Evolutionary conservation across 1,140 invertebrate genomes (phyloP).

Genomic region (Drosophila lowei): DNA sequence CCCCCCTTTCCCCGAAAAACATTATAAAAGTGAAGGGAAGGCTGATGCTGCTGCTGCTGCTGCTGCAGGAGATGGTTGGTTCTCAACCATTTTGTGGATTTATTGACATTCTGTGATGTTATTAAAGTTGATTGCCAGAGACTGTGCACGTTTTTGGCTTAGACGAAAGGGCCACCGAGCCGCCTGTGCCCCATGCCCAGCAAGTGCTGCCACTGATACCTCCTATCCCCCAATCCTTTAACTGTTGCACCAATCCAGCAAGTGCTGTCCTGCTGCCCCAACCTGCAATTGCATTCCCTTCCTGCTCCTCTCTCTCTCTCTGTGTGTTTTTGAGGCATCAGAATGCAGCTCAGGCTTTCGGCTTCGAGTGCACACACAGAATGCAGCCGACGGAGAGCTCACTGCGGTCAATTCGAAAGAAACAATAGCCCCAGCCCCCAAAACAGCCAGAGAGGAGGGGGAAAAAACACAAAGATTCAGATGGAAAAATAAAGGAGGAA

Average conservation of each 20-base stretch:
- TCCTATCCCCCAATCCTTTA: neutral
- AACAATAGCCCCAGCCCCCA: constrained; percentile 59
- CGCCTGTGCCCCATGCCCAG: constrained; percentile 27
- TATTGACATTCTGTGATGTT: constrained; percentile 82
- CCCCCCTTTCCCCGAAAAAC: constrained; percentile 4
- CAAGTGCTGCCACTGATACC: neutral
- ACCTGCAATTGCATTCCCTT: constrained; percentile 17
- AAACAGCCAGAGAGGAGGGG: constrained; percentile 1
- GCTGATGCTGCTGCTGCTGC: neutral
- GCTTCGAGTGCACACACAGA: constrained; percentile 32
- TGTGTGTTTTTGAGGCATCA: constrained; percentile 11
- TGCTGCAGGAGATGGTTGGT: constrained; percentile 35
- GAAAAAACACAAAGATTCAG: neutral
- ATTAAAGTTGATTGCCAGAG: constrained; percentile 81
- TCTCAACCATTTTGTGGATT: constrained; percentile 73
- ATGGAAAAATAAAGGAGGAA: neutral
- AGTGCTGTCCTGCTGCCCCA: neutral
- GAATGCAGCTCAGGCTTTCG: constrained; percentile 31
- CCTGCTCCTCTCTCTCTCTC: constrained; percentile 13
- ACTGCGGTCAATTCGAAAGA: constrained; percentile 73
- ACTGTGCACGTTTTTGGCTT: constrained; percentile 77
- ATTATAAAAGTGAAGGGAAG: constrained; percentile 5
- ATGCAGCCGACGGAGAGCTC: constrained; percentile 38
- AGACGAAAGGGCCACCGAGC: constrained; percentile 39
- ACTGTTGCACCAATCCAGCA: constrained; percentile 12